These are phyloP conservation scores for Decapterus maruadsi DNA, from an alignment of 2,797 vertebrate genomes.

Conservation along the genomic window DNA sequence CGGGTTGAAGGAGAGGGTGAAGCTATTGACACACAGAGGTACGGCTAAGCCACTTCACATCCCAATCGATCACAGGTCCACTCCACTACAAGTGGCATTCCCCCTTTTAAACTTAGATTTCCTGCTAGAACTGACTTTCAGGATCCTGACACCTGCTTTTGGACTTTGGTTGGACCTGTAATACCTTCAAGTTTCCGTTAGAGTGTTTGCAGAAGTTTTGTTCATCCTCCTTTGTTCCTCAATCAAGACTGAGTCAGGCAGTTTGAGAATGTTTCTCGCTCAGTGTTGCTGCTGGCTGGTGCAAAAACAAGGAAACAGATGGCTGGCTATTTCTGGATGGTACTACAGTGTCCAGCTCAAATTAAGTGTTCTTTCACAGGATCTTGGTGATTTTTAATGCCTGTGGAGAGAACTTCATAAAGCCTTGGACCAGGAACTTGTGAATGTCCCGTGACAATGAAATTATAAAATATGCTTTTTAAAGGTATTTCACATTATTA, in stretches of 20 bases:
- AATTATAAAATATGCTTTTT: constrained; percentile 45
- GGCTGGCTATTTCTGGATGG: constrained; percentile 68
- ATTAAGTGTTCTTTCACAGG: constrained; percentile 62
- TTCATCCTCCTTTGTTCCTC: constrained; percentile 47
- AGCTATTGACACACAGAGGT: constrained; percentile 76
- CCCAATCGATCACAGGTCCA: constrained; percentile 77
- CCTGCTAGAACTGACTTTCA: constrained; percentile 38
- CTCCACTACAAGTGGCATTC: constrained; percentile 65
- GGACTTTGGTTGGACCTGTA: constrained; percentile 38
- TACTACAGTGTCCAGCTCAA: constrained; percentile 69
- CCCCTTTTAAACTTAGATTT: constrained; percentile 44
- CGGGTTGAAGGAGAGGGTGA: constrained; percentile 68
- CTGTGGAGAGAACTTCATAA: constrained; percentile 61
- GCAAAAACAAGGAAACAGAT: constrained; percentile 72
- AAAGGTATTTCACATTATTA: constrained; percentile 64
- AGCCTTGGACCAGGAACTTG: constrained; percentile 55
- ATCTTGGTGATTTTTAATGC: constrained; percentile 60
- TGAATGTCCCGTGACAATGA: constrained; percentile 67
- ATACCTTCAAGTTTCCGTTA: constrained; percentile 3
- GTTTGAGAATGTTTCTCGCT: constrained; percentile 51
- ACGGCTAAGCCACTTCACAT: constrained; percentile 81
- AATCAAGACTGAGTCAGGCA: constrained; percentile 29
- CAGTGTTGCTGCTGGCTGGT: constrained; percentile 52
- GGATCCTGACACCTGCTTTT: constrained; percentile 28
- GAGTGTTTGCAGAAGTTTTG: constrained; percentile 5